Conservation (phyloP, 2,113 vertebrate species). For the Ardeotis arabs region DNA sequence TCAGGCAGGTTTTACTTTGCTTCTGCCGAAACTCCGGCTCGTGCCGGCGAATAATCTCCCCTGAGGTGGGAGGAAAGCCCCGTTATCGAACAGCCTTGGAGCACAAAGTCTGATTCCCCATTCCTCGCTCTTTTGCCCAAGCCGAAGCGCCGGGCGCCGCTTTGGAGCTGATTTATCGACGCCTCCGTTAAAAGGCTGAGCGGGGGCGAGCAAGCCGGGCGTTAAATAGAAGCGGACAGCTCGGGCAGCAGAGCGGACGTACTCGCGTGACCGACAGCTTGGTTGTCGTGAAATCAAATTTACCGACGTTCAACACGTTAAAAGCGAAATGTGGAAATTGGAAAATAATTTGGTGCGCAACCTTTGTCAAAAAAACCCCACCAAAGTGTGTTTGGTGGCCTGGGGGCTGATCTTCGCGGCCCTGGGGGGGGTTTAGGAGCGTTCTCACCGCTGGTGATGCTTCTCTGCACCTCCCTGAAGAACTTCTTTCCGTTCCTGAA, state of each 20-base stretch:
- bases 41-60: neutral
- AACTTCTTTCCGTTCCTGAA: neutral
- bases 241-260: rapidly evolving
- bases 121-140: neutral
- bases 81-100: rapidly evolving
- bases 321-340: neutral
- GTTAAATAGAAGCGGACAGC: neutral
- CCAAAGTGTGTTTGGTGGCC: too few relatives aligned
- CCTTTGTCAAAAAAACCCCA: rapidly evolving
- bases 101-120: neutral
- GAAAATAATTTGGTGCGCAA: rapidly evolving
- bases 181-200: neutral
- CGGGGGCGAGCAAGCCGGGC: neutral
- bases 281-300: rapidly evolving
- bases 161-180: neutral
- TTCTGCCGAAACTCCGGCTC: rapidly evolving
- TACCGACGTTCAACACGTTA: rapidly evolving
- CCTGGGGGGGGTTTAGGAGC: neutral
- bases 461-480: neutral
- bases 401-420: rapidly evolving
- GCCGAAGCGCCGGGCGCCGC: rapidly evolving
- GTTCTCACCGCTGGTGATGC: neutral
- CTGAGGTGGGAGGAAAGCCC: neutral
- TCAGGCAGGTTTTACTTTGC: neutral
- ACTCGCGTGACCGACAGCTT: rapidly evolving